phyloP scores from a whole-genome alignment of 2,113 vertebrate genomes.

The Micronycteris hirsuta region DNA sequence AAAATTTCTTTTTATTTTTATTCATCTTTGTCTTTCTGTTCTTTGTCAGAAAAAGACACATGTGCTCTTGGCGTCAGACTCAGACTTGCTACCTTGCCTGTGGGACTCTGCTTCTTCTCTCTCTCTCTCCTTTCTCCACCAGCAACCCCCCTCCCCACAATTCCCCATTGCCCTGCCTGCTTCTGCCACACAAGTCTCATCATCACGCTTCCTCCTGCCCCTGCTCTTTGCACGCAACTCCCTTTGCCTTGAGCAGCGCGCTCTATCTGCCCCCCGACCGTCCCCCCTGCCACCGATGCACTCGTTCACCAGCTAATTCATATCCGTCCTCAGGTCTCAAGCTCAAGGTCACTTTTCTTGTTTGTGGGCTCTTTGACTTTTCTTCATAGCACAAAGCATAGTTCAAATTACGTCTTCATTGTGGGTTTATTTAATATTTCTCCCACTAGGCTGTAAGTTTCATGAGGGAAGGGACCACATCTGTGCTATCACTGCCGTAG shows the following conservation, averaged over 20 bases:
- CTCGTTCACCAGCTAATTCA: background rate
- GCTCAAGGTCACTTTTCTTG: background rate
- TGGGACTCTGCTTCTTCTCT: background rate
- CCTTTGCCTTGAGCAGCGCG: background rate
- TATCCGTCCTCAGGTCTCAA: background rate
- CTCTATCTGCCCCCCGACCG: background rate
- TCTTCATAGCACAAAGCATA: background rate
- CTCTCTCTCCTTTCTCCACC: background rate
- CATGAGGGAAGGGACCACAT: background rate
- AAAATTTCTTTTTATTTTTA: background rate
- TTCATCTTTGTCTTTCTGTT: background rate
- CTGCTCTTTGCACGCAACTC: background rate
- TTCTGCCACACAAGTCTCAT: background rate
- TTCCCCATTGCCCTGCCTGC: background rate
- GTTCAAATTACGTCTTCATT: background rate
- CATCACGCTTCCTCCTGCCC: background rate
- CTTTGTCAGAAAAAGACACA: background rate
- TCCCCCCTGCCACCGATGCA: too few relatives aligned
- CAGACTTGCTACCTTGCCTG: background rate
- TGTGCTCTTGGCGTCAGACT: background rate
- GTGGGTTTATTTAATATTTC: background rate
- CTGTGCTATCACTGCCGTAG: background rate
- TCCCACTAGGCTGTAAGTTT: background rate
- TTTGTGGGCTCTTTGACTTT: background rate
- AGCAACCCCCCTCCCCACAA: background rate